phyloP scores from a whole-genome alignment of 2,888 invertebrate species.

The Meiosimyza decipiens region DNA sequence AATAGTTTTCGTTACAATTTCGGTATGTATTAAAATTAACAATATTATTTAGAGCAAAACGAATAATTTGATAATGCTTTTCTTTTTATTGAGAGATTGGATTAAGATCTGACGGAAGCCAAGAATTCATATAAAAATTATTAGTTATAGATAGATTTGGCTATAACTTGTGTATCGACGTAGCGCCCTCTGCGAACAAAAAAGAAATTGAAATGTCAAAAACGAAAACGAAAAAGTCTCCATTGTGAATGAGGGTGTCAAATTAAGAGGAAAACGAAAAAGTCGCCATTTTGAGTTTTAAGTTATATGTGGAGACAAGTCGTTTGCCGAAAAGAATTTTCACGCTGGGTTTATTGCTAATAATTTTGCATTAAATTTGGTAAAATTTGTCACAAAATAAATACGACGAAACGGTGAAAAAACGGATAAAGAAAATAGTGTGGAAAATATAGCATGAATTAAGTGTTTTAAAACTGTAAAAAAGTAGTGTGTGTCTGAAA shows the following conservation, averaged over 20 bases:
- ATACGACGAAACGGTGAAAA: neutral
- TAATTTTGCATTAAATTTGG: constrained; percentile 44
- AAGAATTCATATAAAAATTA: neutral
- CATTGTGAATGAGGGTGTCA: too few relatives aligned
- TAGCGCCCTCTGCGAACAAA: constrained; percentile 27
- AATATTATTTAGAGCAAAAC: too few relatives aligned
- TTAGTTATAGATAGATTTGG: too few relatives aligned
- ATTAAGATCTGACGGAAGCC: too few relatives aligned
- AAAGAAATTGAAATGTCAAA: neutral
- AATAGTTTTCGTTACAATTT: too few relatives aligned
- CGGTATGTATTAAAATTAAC: too few relatives aligned
- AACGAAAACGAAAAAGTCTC: neutral
- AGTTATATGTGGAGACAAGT: constrained; percentile 46
- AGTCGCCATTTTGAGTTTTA: constrained; percentile 60
- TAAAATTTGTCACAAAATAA: constrained; percentile 39
- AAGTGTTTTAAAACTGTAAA: constrained; percentile 14
- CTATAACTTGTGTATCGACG: neutral
- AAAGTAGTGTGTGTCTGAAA: constrained; percentile 21
- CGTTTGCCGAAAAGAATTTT: constrained; percentile 39
- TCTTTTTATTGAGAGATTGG: too few relatives aligned
- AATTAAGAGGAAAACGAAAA: constrained; percentile 14
- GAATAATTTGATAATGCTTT: too few relatives aligned
- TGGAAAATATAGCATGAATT: constrained; percentile 34
- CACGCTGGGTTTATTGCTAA: constrained; percentile 38
- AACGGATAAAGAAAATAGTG: neutral